Evolutionary conservation across 1,140 invertebrate genomes (phyloP).

Genomic region (Dreissena rostriformis): DNA sequence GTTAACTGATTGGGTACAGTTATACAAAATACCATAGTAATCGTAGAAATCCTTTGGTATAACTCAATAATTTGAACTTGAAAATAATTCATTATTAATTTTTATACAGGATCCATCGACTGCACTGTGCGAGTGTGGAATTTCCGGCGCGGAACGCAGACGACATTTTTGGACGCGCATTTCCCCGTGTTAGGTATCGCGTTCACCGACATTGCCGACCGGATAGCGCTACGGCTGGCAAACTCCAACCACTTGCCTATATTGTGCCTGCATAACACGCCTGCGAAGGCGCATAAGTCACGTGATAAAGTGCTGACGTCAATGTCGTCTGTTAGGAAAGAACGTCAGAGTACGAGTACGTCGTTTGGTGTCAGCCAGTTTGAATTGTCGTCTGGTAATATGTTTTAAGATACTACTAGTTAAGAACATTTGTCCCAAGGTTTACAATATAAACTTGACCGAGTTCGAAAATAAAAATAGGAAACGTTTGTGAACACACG

Average conservation of each 20-base stretch:
- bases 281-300: constrained; percentile 12
- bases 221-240: constrained; percentile 43
- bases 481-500: background rate
- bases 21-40: too few species aligned
- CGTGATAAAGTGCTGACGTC: background rate
- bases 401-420: too few species aligned
- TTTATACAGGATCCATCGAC: constrained; percentile 40
- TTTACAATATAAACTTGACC: too few species aligned
- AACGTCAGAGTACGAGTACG: background rate
- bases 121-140: constrained; percentile 50
- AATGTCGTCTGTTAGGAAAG: background rate
- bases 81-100: background rate
- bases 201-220: constrained; percentile 39
- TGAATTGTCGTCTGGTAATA: constrained; percentile 16
- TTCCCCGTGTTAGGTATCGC: constrained; percentile 33
- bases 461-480: too few species aligned
- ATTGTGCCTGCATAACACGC: constrained; percentile 49
- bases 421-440: too few species aligned
- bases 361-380: constrained; percentile 4
- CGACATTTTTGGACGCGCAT: constrained; percentile 48
- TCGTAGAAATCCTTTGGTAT: too few species aligned
- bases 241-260: constrained; percentile 45
- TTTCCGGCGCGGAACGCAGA: constrained; percentile 31
- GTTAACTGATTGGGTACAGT: too few species aligned
- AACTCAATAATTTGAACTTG: too few species aligned